A percentile compares a stretch with the other conserved stretches of the same genome.
Evolutionary conservation across 2,113 vertebrate genomes (phyloP).

Genomic region (Eudorcas thomsonii): DNA sequence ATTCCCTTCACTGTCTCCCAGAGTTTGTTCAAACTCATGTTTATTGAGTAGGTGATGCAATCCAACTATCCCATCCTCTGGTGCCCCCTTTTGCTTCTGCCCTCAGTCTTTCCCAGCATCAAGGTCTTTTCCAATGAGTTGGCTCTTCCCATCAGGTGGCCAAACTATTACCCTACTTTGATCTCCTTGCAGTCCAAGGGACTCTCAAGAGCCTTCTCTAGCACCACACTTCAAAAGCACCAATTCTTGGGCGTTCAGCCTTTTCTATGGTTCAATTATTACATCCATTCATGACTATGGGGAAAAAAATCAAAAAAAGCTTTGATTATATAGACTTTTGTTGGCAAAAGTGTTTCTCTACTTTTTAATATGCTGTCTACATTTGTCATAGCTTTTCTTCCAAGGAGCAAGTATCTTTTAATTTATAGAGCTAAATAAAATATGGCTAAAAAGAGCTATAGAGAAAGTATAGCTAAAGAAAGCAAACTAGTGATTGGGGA

Average conservation of each 20-base stretch:
- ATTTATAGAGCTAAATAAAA: background rate
- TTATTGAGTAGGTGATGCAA: background rate
- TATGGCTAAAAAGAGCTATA: background rate
- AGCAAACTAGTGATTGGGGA: background rate
- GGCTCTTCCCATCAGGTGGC: background rate
- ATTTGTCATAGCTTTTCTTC: background rate
- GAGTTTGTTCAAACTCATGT: background rate
- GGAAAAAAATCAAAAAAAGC: background rate
- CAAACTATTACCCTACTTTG: background rate
- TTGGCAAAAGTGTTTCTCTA: background rate
- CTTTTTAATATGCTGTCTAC: background rate
- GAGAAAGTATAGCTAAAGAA: background rate
- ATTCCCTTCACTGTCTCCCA: background rate
- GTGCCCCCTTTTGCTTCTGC: background rate
- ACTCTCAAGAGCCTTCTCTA: background rate
- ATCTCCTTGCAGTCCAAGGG: background rate
- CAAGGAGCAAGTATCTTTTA: background rate
- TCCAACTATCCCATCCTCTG: background rate
- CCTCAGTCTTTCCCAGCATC: background rate
- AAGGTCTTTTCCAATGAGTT: background rate
- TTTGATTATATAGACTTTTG: background rate
- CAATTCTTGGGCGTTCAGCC: background rate
- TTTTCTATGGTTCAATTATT: background rate
- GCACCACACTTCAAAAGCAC: background rate
- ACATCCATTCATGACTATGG: background rate